phyloP scores from a whole-genome alignment of 2,888 invertebrate genomes.

The Sphinx pinastri region DNA sequence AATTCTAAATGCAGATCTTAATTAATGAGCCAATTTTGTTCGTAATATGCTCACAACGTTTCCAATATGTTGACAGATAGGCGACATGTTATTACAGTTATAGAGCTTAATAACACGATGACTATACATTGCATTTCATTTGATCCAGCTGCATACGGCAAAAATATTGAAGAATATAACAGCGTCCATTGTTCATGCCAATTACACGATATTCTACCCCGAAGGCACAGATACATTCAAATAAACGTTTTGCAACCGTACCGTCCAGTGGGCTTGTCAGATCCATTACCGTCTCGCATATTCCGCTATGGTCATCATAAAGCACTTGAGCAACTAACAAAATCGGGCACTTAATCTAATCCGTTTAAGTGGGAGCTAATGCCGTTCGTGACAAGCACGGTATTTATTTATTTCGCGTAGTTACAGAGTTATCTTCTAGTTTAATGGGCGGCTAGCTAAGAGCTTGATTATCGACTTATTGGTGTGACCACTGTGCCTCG shows the following conservation, averaged over 20 bases:
- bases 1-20: not conserved
- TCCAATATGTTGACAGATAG: not conserved
- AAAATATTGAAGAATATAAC: constrained; percentile 9
- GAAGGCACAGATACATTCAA: constrained; percentile 3
- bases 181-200: constrained; percentile 5
- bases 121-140: constrained; percentile 6
- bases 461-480: constrained; percentile 58
- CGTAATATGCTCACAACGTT: not conserved
- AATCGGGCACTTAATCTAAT: constrained; percentile 61
- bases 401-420: constrained; percentile 60
- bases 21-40: not conserved
- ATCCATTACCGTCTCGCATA: constrained; percentile 20
- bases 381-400: constrained; percentile 63
- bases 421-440: constrained; percentile 57
- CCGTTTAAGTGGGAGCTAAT: constrained; percentile 73
- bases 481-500: constrained; percentile 31
- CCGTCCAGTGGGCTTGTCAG: constrained; percentile 22
- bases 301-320: constrained; percentile 27
- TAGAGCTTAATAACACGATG: not conserved
- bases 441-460: constrained; percentile 71
- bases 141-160: constrained; percentile 2
- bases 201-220: constrained; percentile 2
- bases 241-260: constrained; percentile 17
- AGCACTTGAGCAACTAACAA: constrained; percentile 35
- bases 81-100: not conserved